phyloP scores from a whole-genome alignment of 2,113 vertebrate species.

The Geococcyx californianus region DNA sequence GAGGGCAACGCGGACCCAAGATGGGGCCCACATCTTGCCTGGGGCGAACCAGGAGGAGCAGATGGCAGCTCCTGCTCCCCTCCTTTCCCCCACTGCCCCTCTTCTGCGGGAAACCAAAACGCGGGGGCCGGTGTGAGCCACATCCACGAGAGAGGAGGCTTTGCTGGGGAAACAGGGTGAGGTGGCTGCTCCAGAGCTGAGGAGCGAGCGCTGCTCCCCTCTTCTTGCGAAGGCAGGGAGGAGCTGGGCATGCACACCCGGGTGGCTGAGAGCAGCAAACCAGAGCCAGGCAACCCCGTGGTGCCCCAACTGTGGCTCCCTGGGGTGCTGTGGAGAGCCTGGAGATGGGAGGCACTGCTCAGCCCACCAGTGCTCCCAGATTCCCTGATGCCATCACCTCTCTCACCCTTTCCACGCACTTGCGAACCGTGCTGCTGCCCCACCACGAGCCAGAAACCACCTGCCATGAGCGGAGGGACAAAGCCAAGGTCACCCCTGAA shows the following conservation, averaged over 20 bases:
- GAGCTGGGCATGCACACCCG: accelerated
- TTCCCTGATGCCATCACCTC: neutral
- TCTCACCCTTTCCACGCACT: neutral
- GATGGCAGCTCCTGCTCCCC: neutral
- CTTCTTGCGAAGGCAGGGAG: neutral
- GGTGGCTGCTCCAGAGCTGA: neutral
- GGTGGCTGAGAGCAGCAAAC: accelerated
- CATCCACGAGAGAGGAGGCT: neutral
- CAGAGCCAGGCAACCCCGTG: neutral
- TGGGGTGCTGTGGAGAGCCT: neutral
- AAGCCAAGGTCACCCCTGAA: neutral
- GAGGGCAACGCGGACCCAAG: accelerated
- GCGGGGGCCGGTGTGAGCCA: neutral
- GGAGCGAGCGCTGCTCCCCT: neutral
- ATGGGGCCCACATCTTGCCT: accelerated
- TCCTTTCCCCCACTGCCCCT: neutral
- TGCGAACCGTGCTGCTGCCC: neutral
- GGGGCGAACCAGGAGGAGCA: neutral
- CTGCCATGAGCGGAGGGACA: neutral
- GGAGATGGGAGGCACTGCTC: neutral
- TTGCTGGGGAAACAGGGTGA: neutral
- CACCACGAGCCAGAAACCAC: neutral
- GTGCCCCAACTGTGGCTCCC: too few species aligned
- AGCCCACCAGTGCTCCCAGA: too few species aligned
- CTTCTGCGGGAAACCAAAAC: neutral